Evolutionary conservation across 2,888 invertebrate species (phyloP).

Genomic region (Prosapia bicincta): DNA sequence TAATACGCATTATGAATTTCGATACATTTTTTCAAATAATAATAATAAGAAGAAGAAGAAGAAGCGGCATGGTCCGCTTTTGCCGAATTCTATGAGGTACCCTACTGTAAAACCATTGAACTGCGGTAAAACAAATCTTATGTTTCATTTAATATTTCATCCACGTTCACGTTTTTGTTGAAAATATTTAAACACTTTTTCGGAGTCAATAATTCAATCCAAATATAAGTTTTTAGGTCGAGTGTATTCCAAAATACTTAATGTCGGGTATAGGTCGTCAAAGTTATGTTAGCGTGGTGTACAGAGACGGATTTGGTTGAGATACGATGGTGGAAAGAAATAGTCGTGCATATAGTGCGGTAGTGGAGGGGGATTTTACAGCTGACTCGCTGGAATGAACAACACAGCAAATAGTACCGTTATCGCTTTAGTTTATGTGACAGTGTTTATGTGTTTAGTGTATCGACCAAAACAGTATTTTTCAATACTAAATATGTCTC

Average conservation of each 20-base stretch:
- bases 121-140: neutral
- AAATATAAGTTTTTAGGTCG: too few relatives aligned
- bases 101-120: neutral
- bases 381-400: too few relatives aligned
- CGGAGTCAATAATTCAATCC: slow-evolving; percentile 7
- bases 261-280: neutral
- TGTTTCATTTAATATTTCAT: neutral
- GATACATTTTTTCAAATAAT: neutral
- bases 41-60: neutral
- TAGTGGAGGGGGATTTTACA: too few relatives aligned
- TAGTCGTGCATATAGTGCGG: too few relatives aligned
- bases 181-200: slow-evolving; percentile 9
- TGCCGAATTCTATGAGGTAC: slow-evolving; percentile 7
- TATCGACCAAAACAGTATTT: too few relatives aligned
- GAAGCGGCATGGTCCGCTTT: neutral
- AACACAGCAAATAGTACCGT: too few relatives aligned
- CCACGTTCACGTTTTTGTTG: neutral
- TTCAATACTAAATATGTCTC: too few relatives aligned
- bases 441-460: too few relatives aligned
- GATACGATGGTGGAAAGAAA: too few relatives aligned
- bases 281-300: too few relatives aligned
- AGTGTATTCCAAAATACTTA: neutral
- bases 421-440: too few relatives aligned
- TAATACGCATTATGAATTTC: slow-evolving; percentile 9
- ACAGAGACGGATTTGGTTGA: too few relatives aligned